Evolutionary conservation across 2,113 vertebrate genomes (phyloP).

Genomic region (Dipodomys spectabilis): DNA sequence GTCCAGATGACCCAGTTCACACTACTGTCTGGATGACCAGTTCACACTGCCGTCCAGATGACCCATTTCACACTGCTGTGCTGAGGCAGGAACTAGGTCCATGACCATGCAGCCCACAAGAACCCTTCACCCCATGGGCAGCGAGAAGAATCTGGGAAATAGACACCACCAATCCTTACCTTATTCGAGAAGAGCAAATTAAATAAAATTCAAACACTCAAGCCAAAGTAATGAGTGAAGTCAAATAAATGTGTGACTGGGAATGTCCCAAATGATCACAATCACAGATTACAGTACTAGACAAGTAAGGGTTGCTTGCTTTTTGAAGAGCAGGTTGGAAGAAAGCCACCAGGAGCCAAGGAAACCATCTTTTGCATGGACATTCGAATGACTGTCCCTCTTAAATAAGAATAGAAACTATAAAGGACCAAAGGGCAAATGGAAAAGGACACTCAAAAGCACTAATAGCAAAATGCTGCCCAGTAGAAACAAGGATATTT

Average conservation of each 20-base stretch:
- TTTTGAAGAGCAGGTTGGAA: not conserved
- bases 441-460: not conserved
- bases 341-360: not conserved
- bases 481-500: not conserved
- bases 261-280: too few species aligned
- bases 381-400: not conserved
- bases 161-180: too few species aligned
- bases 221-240: not conserved
- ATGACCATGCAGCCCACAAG: not conserved
- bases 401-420: not conserved
- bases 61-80: too few species aligned
- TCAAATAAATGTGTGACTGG: fast-evolving
- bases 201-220: fast-evolving
- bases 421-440: too few species aligned
- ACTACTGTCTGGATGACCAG: too few species aligned
- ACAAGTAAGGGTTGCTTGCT: too few species aligned
- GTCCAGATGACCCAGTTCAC: too few species aligned
- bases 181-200: not conserved
- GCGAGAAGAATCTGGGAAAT: not conserved
- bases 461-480: not conserved
- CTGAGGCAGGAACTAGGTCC: too few species aligned
- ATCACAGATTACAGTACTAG: fast-evolving
- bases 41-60: too few species aligned
- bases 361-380: not conserved
- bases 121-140: fast-evolving